Evolutionary conservation across 2,797 vertebrate genomes (phyloP).

Genomic region (Antrozous pallidus): DNA sequence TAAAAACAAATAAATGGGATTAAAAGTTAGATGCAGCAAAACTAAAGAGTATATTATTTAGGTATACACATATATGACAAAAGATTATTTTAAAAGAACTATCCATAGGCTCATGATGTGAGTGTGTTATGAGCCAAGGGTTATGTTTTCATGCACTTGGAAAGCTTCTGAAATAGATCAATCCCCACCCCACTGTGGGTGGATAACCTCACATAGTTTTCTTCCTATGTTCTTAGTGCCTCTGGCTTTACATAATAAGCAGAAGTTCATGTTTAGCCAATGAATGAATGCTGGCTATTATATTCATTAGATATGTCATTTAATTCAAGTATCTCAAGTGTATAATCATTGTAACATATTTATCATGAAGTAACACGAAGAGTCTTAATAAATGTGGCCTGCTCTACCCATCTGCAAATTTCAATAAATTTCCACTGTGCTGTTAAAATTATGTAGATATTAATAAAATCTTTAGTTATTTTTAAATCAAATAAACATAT

Average conservation of each 20-base stretch:
- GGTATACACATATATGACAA: not conserved
- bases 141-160: not conserved
- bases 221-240: not conserved
- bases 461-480: constrained; percentile 14
- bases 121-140: not conserved
- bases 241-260: not conserved
- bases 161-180: not conserved
- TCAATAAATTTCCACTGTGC: not conserved
- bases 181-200: no score
- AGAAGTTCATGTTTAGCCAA: not conserved
- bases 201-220: not conserved
- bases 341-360: not conserved
- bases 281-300: not conserved
- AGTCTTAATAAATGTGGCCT: not conserved
- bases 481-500: constrained; percentile 1
- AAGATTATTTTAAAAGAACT: not conserved
- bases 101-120: not conserved
- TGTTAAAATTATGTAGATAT: not conserved
- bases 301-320: not conserved
- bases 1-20: not conserved
- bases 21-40: not conserved
- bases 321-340: not conserved
- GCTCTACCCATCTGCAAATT: not conserved
- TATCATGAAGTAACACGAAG: not conserved
- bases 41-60: not conserved